Conservation (phyloP, 2,888 invertebrate species). For the Terebella lapidaria region DNA sequence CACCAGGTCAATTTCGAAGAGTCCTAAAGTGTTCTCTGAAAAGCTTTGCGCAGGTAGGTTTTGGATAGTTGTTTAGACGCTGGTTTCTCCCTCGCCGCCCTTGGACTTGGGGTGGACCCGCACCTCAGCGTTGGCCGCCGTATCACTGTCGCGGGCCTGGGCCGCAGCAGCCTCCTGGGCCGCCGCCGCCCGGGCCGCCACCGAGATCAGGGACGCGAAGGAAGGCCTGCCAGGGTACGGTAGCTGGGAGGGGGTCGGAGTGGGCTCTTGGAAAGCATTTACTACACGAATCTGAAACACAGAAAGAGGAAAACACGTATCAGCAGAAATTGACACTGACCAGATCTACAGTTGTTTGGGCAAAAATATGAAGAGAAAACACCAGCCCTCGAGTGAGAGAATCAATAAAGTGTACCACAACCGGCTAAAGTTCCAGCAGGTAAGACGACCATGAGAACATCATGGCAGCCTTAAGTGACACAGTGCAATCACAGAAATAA, state of each 20-base stretch:
- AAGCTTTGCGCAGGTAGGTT: neutral
- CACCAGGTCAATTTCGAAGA: neutral
- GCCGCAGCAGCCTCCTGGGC: constrained; percentile 2
- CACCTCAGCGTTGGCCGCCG: neutral
- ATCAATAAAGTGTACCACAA: too few relatives aligned
- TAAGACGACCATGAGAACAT: too few relatives aligned
- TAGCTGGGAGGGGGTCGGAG: constrained; percentile 19
- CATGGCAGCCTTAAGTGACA: too few relatives aligned
- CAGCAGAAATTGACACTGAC: too few relatives aligned
- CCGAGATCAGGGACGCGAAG: constrained; percentile 19
- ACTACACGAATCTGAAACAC: constrained; percentile 95
- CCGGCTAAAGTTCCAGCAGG: too few relatives aligned
- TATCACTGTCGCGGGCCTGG: neutral
- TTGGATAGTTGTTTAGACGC: neutral
- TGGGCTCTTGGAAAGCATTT: constrained; percentile 80
- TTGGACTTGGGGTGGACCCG: neutral
- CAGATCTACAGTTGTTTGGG: too few relatives aligned
- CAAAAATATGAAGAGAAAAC: too few relatives aligned
- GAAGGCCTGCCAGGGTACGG: constrained; percentile 14
- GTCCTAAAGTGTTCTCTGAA: too few relatives aligned
- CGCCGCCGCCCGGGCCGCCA: constrained; percentile 17
- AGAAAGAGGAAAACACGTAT: constrained; percentile 25
- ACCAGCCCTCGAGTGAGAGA: too few relatives aligned
- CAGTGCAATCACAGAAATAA: too few relatives aligned
- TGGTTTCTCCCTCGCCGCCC: constrained; percentile 1